Conservation (phyloP, 2,888 invertebrate species). For the Spialia ferax region DNA sequence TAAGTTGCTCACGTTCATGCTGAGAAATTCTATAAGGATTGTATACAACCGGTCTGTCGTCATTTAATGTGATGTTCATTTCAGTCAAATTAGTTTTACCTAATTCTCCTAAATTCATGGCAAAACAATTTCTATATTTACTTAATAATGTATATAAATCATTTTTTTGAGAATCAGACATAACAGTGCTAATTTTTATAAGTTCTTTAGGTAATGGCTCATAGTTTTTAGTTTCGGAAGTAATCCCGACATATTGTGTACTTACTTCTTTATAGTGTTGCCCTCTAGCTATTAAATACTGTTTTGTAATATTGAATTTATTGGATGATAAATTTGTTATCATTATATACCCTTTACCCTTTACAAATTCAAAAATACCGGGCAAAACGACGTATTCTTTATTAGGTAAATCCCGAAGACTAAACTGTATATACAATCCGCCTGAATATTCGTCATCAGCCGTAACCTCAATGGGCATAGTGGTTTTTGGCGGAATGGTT, state of each 20-base stretch:
- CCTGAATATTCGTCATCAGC: background rate
- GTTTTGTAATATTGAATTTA: background rate
- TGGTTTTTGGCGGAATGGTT: background rate
- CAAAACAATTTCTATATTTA: background rate
- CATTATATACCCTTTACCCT: slow-evolving; percentile 1
- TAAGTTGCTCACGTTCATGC: slow-evolving; percentile 46
- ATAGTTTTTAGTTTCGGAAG: background rate
- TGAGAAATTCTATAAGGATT: slow-evolving; percentile 17
- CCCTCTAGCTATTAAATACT: background rate
- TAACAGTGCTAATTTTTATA: background rate
- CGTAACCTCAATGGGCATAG: background rate
- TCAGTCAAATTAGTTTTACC: slow-evolving; percentile 13
- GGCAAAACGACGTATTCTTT: background rate
- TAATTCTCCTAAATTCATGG: background rate
- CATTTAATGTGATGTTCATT: slow-evolving; percentile 10
- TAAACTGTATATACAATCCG: background rate
- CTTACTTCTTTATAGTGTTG: background rate
- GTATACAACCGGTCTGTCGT: slow-evolving; percentile 10
- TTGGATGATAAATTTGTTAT: background rate
- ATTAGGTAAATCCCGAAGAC: background rate
- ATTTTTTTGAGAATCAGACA: background rate
- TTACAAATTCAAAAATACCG: background rate
- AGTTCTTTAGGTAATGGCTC: background rate
- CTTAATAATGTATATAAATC: background rate
- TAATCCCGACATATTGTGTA: background rate